Conservation (phyloP, 2,113 vertebrate species). For the Callaeas wilsoni region DNA sequence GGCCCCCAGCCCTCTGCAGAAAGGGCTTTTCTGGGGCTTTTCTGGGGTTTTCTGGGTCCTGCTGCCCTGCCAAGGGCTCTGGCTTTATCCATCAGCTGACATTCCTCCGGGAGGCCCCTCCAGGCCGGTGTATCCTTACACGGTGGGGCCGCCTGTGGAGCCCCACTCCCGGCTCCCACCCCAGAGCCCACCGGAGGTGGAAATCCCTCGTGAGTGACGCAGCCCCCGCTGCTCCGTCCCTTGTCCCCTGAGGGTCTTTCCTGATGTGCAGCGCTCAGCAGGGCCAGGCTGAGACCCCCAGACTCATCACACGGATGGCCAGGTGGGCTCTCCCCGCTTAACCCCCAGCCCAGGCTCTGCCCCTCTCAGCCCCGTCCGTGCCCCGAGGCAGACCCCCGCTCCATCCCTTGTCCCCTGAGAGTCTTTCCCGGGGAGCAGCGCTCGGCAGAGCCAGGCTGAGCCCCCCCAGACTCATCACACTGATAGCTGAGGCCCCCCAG, state of each 20-base stretch:
- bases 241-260: not conserved
- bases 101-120: slow-evolving; percentile 57
- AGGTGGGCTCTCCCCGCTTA: not conserved
- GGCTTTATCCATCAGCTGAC: slow-evolving; percentile 52
- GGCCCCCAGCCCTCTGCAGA: rapidly evolving
- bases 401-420: not conserved
- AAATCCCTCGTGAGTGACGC: rapidly evolving
- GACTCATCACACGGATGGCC: not conserved
- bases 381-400: no score
- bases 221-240: not conserved
- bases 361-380: not conserved
- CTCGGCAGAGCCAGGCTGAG: not conserved
- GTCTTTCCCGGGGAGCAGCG: not conserved
- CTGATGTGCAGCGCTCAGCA: not conserved
- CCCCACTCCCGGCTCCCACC: not conserved
- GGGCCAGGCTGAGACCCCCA: not conserved
- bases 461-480: not conserved
- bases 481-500: not conserved
- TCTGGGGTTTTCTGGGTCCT: not conserved
- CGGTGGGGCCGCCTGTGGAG: rapidly evolving
- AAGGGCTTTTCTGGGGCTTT: not conserved
- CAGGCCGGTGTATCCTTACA: not conserved
- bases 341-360: not conserved
- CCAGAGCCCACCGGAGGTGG: not conserved
- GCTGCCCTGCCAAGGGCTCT: not conserved